Evolutionary conservation across 2,797 vertebrate species (phyloP).

Genomic region (Pangasius mekongensis): DNA sequence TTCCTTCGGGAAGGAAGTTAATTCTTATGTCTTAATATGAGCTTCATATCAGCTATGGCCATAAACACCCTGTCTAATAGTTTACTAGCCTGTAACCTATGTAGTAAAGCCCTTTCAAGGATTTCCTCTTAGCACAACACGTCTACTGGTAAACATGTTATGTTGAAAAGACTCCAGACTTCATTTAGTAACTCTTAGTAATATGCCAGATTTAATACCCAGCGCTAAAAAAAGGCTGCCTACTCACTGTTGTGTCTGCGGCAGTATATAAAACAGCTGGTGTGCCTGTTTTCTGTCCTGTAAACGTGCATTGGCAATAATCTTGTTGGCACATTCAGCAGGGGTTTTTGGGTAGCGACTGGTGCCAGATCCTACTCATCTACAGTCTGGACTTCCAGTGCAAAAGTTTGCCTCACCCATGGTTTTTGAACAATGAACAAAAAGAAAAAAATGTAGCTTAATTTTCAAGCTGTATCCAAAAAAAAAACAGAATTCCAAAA

Average conservation of each 20-base stretch:
- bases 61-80: conserved; percentile 11
- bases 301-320: conserved; percentile 13
- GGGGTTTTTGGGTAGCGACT: conserved; percentile 6
- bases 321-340: conserved; percentile 14
- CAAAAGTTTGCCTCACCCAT: not conserved
- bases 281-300: conserved; percentile 36
- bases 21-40: conserved; percentile 11
- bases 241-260: conserved; percentile 33
- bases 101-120: conserved; percentile 12
- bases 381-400: not conserved
- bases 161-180: conserved; percentile 44
- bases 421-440: not conserved
- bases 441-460: not conserved
- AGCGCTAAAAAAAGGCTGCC: conserved; percentile 32
- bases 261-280: conserved; percentile 37
- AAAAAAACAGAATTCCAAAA: not conserved
- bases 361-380: conserved; percentile 6
- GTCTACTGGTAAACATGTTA: conserved; percentile 25
- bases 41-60: not conserved
- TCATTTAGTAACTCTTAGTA: conserved; percentile 50
- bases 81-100: conserved; percentile 31
- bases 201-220: conserved; percentile 45
- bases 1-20: not conserved
- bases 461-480: not conserved
- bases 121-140: not conserved